phyloP scores from a whole-genome alignment of 30 jellyfish, hydroid and myxozoan genomes.

The Sanderia malayensis region DNA sequence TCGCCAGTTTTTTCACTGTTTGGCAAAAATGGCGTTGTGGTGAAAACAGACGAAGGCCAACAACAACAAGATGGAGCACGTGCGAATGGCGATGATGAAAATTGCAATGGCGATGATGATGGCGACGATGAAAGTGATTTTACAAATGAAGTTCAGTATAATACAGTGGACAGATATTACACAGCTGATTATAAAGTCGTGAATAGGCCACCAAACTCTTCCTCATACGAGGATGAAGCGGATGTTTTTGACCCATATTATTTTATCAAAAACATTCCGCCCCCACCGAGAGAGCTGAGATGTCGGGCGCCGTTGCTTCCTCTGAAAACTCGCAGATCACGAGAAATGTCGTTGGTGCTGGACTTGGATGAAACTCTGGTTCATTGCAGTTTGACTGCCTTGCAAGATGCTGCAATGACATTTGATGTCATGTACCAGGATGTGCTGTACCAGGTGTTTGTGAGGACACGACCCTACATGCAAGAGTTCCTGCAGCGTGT shows the following conservation, averaged over 20 bases:
- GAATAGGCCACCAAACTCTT: slow-evolving; percentile 23
- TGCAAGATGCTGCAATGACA: slow-evolving; percentile 82
- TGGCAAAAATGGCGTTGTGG: slow-evolving; percentile 59
- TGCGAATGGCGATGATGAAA: slow-evolving; percentile 43
- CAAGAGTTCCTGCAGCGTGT: slow-evolving; percentile 82
- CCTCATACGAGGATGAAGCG: slow-evolving; percentile 48
- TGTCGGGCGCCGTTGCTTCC: slow-evolving; percentile 84
- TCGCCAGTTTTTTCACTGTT: slow-evolving; percentile 96
- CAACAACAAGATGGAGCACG: no score
- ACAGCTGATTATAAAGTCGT: slow-evolving; percentile 23
- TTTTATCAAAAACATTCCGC: slow-evolving; percentile 79
- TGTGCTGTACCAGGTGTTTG: slow-evolving; percentile 80
- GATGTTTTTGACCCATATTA: slow-evolving; percentile 89
- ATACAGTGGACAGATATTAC: neutral
- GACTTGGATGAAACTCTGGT: slow-evolving; percentile 97
- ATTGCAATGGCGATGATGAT: slow-evolving; percentile 27
- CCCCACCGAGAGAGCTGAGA: slow-evolving; percentile 72
- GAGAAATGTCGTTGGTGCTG: slow-evolving; percentile 80
- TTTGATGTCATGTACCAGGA: slow-evolving; percentile 82
- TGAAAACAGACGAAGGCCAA: slow-evolving; percentile 40
- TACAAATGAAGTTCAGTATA: neutral
- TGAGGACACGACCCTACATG: slow-evolving; percentile 87
- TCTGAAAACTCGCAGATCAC: slow-evolving; percentile 82
- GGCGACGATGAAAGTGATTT: slow-evolving; percentile 16
- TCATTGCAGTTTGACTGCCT: slow-evolving; percentile 84